Conservation (phyloP, 2,797 vertebrate species). For the Ptychadena robeensis region DNA sequence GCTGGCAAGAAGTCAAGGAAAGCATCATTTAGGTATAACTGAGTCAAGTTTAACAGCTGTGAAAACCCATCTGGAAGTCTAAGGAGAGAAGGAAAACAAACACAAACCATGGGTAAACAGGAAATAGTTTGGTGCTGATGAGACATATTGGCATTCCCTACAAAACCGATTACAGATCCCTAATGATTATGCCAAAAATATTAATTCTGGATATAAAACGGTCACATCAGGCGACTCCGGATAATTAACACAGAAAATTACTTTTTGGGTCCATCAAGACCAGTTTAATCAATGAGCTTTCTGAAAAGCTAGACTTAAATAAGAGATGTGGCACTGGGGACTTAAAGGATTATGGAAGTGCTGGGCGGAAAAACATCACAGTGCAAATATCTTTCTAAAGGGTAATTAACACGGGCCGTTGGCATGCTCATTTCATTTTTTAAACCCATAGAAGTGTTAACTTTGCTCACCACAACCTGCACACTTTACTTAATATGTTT, state of each 20-base stretch:
- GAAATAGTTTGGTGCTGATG: background rate
- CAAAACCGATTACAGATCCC: background rate
- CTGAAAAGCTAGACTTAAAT: background rate
- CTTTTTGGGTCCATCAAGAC: constrained; percentile 19
- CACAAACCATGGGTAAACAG: background rate
- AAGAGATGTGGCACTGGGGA: background rate
- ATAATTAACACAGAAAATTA: constrained; percentile 37
- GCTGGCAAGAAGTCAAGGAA: constrained; percentile 96
- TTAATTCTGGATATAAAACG: constrained; percentile 30
- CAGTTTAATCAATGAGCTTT: constrained; percentile 19
- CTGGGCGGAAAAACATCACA: background rate
- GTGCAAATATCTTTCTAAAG: background rate
- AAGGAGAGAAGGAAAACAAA: constrained; percentile 63
- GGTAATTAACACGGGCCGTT: background rate
- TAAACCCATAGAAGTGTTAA: background rate
- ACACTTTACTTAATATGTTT: too few relatives aligned
- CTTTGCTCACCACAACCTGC: too few relatives aligned
- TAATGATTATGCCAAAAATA: constrained; percentile 21
- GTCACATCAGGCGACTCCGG: constrained; percentile 19
- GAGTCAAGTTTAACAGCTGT: constrained; percentile 92
- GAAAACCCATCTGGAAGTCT: constrained; percentile 98
- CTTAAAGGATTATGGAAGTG: constrained; percentile 3
- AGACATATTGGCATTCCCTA: background rate
- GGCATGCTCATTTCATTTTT: background rate
- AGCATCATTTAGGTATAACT: constrained; percentile 97